These are phyloP conservation scores for Triops cancriformis DNA, from an alignment of 1,140 invertebrate genomes.

Conservation along the genomic window DNA sequence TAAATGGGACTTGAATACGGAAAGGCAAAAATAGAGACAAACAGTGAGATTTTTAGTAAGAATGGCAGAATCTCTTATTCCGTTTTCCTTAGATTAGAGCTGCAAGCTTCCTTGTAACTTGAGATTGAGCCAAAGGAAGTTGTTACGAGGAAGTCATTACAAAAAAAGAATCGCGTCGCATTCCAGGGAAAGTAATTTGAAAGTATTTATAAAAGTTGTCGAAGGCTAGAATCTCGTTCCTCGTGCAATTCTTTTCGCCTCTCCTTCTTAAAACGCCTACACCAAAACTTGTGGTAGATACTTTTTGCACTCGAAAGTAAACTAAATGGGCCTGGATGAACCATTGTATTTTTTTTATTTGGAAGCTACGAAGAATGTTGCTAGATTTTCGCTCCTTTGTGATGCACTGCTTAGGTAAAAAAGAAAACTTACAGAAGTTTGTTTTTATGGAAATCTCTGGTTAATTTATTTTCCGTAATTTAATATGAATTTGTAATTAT, in stretches of 20 bases:
- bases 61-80: background rate
- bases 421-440: background rate
- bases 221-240: background rate
- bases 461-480: background rate
- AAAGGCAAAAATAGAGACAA: no score
- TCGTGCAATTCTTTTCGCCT: conserved; percentile 4
- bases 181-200: background rate
- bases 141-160: background rate
- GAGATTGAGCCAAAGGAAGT: background rate
- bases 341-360: background rate
- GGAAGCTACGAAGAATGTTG: background rate
- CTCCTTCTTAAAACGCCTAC: background rate
- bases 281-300: background rate
- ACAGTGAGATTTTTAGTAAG: no score
- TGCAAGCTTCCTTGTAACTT: background rate
- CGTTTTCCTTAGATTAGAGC: background rate
- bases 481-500: background rate
- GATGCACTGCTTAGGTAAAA: no score
- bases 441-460: background rate
- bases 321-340: background rate
- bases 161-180: background rate
- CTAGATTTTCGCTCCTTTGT: no score
- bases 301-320: background rate
- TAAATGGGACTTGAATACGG: background rate
- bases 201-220: background rate